Evolutionary conservation across 2,113 vertebrate species (phyloP).

Genomic region (Hippocampus mohnikei): DNA sequence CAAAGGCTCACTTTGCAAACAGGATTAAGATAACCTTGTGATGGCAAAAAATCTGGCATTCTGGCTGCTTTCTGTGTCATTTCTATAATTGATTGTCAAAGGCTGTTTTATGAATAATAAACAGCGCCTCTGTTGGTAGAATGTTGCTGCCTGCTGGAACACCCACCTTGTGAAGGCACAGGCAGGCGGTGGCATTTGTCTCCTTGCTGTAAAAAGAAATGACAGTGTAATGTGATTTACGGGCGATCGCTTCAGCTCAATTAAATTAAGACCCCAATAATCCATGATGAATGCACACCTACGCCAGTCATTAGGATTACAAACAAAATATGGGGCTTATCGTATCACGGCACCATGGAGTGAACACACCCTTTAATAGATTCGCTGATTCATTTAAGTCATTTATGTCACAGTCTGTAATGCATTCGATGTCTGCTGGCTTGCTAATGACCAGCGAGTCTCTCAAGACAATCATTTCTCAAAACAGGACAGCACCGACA

Average conservation of each 20-base stretch:
- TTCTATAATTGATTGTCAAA: constrained; percentile 62
- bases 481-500: constrained; percentile 37
- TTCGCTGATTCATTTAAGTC: constrained; percentile 72
- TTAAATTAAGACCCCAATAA: constrained; percentile 77
- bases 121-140: constrained; percentile 28
- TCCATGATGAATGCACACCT: constrained; percentile 77
- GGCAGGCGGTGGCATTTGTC: constrained; percentile 63
- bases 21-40: constrained; percentile 60
- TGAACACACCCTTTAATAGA: constrained; percentile 73
- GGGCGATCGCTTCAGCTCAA: constrained; percentile 72
- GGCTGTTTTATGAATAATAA: constrained; percentile 58
- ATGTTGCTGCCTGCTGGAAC: constrained; percentile 52
- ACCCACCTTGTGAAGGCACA: constrained; percentile 64
- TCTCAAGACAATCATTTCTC: constrained; percentile 41
- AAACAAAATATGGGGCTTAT: constrained; percentile 75
- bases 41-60: constrained; percentile 54
- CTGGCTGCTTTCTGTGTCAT: constrained; percentile 49
- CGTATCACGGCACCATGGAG: constrained; percentile 63
- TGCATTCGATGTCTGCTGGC: constrained; percentile 53
- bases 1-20: constrained; percentile 42
- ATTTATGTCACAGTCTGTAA: constrained; percentile 70
- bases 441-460: constrained; percentile 63
- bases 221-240: constrained; percentile 78
- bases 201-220: constrained; percentile 70
- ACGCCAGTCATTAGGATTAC: constrained; percentile 75